These are phyloP conservation scores for Aleiodes alternator DNA, from an alignment of 2,888 invertebrate genomes.

Conservation along the genomic window DNA sequence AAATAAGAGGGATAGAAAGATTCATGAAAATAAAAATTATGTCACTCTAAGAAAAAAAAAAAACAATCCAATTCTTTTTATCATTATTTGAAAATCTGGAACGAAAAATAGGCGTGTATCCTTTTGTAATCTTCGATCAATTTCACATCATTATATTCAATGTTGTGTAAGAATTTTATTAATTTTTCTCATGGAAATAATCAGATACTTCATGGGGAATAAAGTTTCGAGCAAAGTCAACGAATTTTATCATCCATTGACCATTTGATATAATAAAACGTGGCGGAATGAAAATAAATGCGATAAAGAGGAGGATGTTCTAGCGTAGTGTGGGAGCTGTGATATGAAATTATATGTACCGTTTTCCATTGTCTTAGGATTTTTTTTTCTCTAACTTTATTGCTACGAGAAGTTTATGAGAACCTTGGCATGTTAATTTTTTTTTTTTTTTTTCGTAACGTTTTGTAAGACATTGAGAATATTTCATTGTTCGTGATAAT, in stretches of 20 bases:
- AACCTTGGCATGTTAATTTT: slow-evolving; percentile 38
- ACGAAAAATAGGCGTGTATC: no score
- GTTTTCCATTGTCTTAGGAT: slow-evolving; percentile 32
- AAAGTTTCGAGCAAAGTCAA: slow-evolving; percentile 24
- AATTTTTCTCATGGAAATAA: background rate
- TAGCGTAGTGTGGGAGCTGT: slow-evolving; percentile 20
- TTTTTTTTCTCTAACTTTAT: background rate
- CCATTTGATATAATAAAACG: background rate
- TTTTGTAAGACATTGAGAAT: slow-evolving; percentile 45
- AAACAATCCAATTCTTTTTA: slow-evolving; percentile 8
- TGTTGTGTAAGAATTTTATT: background rate
- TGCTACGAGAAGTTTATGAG: slow-evolving; percentile 34
- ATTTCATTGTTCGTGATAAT: slow-evolving; percentile 33
- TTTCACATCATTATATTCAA: no score
- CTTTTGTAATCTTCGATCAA: no score
- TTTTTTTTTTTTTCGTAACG: background rate
- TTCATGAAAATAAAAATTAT: slow-evolving; percentile 25
- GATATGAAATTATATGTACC: slow-evolving; percentile 35
- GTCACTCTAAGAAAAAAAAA: background rate
- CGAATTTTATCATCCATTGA: slow-evolving; percentile 17
- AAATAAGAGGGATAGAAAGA: slow-evolving; percentile 45
- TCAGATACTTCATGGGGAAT: background rate
- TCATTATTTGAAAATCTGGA: background rate
- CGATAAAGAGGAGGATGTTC: slow-evolving; percentile 4
- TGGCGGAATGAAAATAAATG: background rate